Evolutionary conservation across 2,888 invertebrate genomes (phyloP).

Genomic region (Acronicta alni): DNA sequence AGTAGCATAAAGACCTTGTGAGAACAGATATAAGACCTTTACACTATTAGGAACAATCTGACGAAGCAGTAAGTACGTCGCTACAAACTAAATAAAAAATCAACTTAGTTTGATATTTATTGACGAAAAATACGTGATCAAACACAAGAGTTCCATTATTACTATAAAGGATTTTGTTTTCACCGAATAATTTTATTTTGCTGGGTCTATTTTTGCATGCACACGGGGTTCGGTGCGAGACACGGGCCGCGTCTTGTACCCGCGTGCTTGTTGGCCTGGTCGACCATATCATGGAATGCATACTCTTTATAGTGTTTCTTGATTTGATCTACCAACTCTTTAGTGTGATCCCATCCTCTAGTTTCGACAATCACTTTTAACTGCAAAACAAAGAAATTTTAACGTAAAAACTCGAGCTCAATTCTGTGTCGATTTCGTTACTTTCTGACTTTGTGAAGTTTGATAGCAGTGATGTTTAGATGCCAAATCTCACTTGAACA

Average conservation of each 20-base stretch:
- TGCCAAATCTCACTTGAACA: conserved; percentile 66
- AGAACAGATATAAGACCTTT: too few species aligned
- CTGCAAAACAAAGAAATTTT: conserved; percentile 77
- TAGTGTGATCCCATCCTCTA: conserved; percentile 93
- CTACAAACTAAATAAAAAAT: background rate
- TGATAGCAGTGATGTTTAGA: too few species aligned
- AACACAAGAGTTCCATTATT: background rate
- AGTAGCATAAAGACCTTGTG: too few species aligned
- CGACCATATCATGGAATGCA: conserved; percentile 75
- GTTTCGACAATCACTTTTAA: conserved; percentile 97
- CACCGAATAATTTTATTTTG: background rate
- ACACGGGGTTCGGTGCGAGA: conserved; percentile 82
- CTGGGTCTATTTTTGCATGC: conserved; percentile 79
- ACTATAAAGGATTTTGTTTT: background rate
- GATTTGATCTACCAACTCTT: conserved; percentile 76
- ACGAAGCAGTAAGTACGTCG: too few species aligned
- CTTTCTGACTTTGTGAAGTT: too few species aligned
- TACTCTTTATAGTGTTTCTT: conserved; percentile 91
- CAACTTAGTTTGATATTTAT: conserved; percentile 16
- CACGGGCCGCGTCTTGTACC: conserved; percentile 77
- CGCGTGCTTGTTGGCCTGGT: conserved; percentile 62
- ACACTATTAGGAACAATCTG: too few species aligned
- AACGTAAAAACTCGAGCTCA: too few species aligned
- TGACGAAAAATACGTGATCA: conserved; percentile 2
- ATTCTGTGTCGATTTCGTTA: too few species aligned